Base-by-base conservation (phyloP, 2,888 invertebrate genomes). In the Eristalis tenax region DNA sequence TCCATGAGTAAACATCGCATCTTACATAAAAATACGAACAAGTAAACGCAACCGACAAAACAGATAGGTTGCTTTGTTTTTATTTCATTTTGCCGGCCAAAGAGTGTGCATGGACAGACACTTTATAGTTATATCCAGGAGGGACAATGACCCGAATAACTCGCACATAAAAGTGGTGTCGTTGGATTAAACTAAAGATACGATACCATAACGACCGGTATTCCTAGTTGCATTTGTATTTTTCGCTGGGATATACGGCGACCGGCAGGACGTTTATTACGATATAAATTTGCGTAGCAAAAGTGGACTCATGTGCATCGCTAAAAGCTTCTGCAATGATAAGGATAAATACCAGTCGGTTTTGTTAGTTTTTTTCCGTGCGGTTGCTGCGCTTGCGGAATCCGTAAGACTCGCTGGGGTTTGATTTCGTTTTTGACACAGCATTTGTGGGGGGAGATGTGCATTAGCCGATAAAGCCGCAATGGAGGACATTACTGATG, bases 181-280 rank as follows among this genome's bases (percentile, higher is more conserved):
- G 73, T 26, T 26, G 83, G 73, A 83, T 79, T 79, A 79, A 28
- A 74, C 43, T 69, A 56, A 50, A n/a, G 64, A 69, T 77, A 70
- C 74, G 38, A 35, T 70, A 38, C 26, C 57, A 74, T 83, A 73
- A 40, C 61, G 59, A 61, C 50, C 59, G 56, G 63, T 68, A 38
- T 38, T 57, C 28, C 35, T 65, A 38, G 32, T 64, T 70, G 63
- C n/a, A 56, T 64, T 74, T 43, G 23, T 61, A 61, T 32, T 64
- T 56, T 63, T 68, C 6, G 13, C 56, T 4, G 18, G 38, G 63
- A 68, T 40, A 32, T 65, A 79, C 65, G 70, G 65, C 32, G 8
- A 28, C 15, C 35, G 59, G 50, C 71, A 15, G 56, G 68, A 66
- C 26, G 35, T 23, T 71, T 77, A 83, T 83, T 59, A 71, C n/a